Conservation (phyloP, 2,888 invertebrate species). For the Agriopis marginaria region DNA sequence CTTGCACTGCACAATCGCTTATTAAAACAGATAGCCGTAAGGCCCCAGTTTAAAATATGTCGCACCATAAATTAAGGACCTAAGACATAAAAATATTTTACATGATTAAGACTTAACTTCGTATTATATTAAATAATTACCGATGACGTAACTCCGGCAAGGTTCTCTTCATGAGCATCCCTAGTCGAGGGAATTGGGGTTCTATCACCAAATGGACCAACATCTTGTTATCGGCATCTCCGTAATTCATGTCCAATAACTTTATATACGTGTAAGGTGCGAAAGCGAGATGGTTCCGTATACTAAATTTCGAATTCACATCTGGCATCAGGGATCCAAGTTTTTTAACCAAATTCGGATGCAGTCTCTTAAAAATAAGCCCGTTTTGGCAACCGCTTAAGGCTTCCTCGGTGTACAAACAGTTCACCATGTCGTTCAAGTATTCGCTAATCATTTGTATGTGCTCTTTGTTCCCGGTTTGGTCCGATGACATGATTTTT, state of each 20-base stretch:
- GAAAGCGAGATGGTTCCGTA: slow-evolving; percentile 73
- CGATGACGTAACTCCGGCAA: slow-evolving; percentile 57
- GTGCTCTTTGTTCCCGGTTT: slow-evolving; percentile 53
- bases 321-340: slow-evolving; percentile 64
- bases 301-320: slow-evolving; percentile 65
- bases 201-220: slow-evolving; percentile 64
- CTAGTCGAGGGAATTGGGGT: slow-evolving; percentile 60
- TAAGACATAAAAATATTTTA: not conserved
- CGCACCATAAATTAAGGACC: not conserved
- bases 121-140: not conserved
- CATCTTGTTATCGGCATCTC: slow-evolving; percentile 61
- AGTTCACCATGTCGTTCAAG: slow-evolving; percentile 69
- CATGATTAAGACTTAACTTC: not conserved
- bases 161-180: slow-evolving; percentile 61
- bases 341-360: slow-evolving; percentile 64
- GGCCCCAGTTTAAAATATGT: not conserved
- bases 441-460: slow-evolving; percentile 61
- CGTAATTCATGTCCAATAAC: slow-evolving; percentile 52
- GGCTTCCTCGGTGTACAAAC: slow-evolving; percentile 68
- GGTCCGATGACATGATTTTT: slow-evolving; percentile 60
- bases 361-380: slow-evolving; percentile 65
- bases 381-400: slow-evolving; percentile 61
- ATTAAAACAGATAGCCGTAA: not conserved
- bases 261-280: slow-evolving; percentile 68
- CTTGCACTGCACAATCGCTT: too few species aligned